Evolutionary conservation across 2,797 vertebrate species (phyloP).

Genomic region (Sebastes reedi): DNA sequence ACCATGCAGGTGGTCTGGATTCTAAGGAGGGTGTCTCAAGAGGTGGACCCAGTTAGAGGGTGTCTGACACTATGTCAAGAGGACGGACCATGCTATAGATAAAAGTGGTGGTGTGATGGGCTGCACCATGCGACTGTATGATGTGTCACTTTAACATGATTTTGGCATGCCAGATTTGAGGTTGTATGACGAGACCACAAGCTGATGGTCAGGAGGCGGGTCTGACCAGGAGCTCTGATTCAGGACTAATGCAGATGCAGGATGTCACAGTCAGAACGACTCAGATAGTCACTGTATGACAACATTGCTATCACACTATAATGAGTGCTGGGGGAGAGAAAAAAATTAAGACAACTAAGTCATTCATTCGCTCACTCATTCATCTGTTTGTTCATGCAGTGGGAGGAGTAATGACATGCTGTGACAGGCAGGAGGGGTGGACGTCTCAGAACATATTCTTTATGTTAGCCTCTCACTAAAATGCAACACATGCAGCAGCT

Average conservation of each 20-base stretch:
- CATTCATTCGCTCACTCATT: slow-evolving; percentile 16
- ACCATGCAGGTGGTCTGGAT: slow-evolving; percentile 46
- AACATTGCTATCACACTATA: background rate
- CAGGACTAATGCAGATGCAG: background rate
- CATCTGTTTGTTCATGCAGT: slow-evolving; percentile 47
- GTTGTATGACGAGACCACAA: background rate
- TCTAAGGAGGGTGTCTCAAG: background rate
- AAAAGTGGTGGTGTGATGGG: slow-evolving; percentile 2
- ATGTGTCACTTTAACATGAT: background rate
- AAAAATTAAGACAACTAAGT: background rate
- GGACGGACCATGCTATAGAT: slow-evolving; percentile 25
- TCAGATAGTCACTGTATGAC: background rate
- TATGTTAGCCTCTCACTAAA: slow-evolving; percentile 4
- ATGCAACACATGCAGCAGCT: slow-evolving; percentile 50
- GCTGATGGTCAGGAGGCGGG: background rate
- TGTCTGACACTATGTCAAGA: background rate
- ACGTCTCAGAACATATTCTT: slow-evolving; percentile 22
- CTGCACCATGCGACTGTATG: slow-evolving; percentile 33
- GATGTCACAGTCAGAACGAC: background rate
- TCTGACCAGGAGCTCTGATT: background rate
- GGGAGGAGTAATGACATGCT: slow-evolving; percentile 39
- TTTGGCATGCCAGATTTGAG: slow-evolving; percentile 24
- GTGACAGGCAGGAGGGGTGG: slow-evolving; percentile 20
- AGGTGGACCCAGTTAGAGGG: background rate
- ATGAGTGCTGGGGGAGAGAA: background rate